phyloP scores from a whole-genome alignment of 2,888 invertebrate species.

The Parnassius orleans region DNA sequence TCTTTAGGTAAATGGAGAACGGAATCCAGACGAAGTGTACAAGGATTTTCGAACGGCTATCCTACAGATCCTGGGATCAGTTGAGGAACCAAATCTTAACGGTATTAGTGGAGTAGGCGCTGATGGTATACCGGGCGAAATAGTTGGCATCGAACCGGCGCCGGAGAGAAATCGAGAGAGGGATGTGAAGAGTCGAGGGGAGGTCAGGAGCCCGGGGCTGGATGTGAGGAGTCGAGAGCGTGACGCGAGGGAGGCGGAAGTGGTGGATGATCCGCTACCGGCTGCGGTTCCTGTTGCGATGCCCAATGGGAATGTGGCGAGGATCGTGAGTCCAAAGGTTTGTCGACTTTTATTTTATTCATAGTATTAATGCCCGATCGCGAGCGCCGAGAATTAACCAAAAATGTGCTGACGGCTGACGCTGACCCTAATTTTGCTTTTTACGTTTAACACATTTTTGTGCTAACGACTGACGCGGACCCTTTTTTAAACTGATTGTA shows the following conservation, averaged over 20 bases:
- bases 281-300: constrained; percentile 25
- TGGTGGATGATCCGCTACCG: constrained; percentile 27
- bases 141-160: constrained; percentile 82
- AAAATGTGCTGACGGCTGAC: no score
- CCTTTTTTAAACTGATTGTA: no score
- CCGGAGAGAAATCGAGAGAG: constrained; percentile 41
- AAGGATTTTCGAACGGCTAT: constrained; percentile 91
- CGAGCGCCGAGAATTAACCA: neutral
- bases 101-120: constrained; percentile 80
- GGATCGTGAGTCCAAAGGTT: constrained; percentile 56
- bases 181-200: neutral
- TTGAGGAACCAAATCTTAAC: constrained; percentile 84
- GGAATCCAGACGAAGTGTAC: constrained; percentile 92
- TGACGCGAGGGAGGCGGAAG: constrained; percentile 12
- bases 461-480: no score
- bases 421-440: no score
- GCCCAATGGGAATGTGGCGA: constrained; percentile 41
- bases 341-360: neutral
- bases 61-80: constrained; percentile 86
- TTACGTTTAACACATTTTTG: no score
- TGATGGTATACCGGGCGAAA: constrained; percentile 82
- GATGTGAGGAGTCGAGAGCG: neutral
- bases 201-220: neutral
- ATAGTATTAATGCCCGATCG: no score
- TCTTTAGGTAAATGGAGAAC: constrained; percentile 90